Percentiles rank a stretch among this genome's conserved stretches.
Conservation (phyloP, 2,888 invertebrate species). For the Aleiodes leptofemur region DNA sequence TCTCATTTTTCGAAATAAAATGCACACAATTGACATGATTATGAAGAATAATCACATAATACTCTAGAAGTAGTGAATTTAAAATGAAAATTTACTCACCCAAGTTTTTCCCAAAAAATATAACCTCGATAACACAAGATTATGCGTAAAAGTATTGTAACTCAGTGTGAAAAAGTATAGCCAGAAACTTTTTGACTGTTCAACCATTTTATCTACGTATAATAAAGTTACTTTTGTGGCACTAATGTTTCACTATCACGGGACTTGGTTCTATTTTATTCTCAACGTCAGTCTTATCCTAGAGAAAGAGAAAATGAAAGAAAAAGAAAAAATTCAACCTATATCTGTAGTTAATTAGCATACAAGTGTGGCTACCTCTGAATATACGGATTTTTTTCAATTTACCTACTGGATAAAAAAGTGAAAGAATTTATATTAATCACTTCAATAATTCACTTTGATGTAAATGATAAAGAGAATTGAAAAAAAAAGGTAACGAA, state of each 20-base stretch:
- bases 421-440: background rate
- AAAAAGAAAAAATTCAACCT: slow-evolving; percentile 12
- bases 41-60: background rate
- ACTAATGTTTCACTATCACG: slow-evolving; percentile 42
- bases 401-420: background rate
- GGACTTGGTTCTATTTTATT: slow-evolving; percentile 48
- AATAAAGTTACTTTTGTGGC: slow-evolving; percentile 54
- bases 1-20: too few species aligned
- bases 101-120: background rate
- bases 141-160: slow-evolving; percentile 43
- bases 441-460: background rate
- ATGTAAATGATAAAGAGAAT: slow-evolving; percentile 3
- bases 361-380: slow-evolving; percentile 15
- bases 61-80: background rate
- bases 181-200: slow-evolving; percentile 13
- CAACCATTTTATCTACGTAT: slow-evolving; percentile 52
- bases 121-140: slow-evolving; percentile 25
- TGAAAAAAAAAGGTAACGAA: background rate
- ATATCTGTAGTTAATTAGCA: slow-evolving; percentile 24
- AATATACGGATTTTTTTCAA: background rate
- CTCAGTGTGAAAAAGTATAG: slow-evolving; percentile 43
- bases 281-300: slow-evolving; percentile 44
- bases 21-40: too few species aligned
- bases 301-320: background rate
- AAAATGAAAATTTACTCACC: background rate